Conservation (phyloP, 2,113 vertebrate species). For the Steatornis caripensis region DNA sequence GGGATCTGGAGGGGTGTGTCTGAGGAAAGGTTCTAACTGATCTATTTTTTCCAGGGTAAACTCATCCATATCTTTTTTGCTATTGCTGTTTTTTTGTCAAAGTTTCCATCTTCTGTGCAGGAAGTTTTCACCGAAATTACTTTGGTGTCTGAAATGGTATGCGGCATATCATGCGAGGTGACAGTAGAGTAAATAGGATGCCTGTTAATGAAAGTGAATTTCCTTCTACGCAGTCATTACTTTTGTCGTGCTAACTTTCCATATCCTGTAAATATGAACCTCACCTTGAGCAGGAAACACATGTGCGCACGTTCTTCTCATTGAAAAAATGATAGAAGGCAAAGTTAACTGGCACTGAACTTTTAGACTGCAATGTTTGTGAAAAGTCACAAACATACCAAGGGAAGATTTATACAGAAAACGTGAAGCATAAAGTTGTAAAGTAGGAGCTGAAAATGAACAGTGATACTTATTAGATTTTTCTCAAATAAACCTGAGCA, state of each 20-base stretch:
- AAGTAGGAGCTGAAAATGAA: not conserved
- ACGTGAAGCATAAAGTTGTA: not conserved
- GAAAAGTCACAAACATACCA: not conserved
- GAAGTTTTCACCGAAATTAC: not conserved
- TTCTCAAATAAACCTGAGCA: not conserved
- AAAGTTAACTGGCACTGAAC: not conserved
- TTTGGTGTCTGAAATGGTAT: not conserved
- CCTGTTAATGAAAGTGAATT: slow-evolving; percentile 53
- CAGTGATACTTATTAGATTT: not conserved
- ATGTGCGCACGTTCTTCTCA: not conserved
- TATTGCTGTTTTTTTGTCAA: not conserved
- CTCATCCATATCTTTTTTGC: not conserved
- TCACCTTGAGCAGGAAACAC: slow-evolving; percentile 54
- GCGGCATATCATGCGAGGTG: not conserved
- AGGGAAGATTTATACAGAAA: not conserved
- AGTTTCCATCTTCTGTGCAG: slow-evolving; percentile 42
- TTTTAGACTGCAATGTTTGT: not conserved
- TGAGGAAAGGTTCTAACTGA: not conserved
- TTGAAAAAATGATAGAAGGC: slow-evolving; percentile 11
- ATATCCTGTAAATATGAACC: slow-evolving; percentile 62
- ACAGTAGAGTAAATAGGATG: slow-evolving; percentile 49
- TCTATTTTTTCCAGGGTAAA: not conserved
- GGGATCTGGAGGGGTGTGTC: not conserved
- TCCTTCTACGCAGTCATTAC: slow-evolving; percentile 56
- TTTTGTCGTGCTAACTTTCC: slow-evolving; percentile 59